Conservation (phyloP, 2,113 vertebrate genomes). For the Passer montanus region DNA sequence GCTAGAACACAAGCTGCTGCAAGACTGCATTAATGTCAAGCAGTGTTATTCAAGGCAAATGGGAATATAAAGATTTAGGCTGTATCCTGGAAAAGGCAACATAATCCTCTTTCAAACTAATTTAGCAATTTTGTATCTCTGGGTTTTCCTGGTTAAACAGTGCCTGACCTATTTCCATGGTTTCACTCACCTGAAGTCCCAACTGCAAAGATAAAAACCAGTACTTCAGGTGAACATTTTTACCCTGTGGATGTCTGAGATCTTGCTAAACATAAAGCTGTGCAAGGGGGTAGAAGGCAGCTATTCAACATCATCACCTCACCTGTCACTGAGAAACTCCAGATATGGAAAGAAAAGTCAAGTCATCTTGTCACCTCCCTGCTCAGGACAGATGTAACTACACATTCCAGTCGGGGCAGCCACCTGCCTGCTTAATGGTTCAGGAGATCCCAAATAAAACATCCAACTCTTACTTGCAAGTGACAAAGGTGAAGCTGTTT, state of each 20-base stretch:
- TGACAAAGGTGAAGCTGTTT: not conserved
- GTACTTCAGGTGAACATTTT: not conserved
- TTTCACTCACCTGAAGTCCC: not conserved
- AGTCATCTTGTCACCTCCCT: not conserved
- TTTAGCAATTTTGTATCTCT: not conserved
- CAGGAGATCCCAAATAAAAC: not conserved
- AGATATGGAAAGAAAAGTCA: not conserved
- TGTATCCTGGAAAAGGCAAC: slow-evolving; percentile 29
- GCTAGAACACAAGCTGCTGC: slow-evolving; percentile 33
- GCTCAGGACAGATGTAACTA: not conserved
- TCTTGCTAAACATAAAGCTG: not conserved
- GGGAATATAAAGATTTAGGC: slow-evolving; percentile 33
- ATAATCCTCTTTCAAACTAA: slow-evolving; percentile 36
- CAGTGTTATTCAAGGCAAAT: slow-evolving; percentile 34
- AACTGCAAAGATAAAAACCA: not conserved
- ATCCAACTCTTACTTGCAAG: not conserved
- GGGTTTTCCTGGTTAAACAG: not conserved
- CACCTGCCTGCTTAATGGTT: not conserved
- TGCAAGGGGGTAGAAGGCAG: not conserved
- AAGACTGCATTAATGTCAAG: slow-evolving; percentile 50
- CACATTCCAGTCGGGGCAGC: not conserved
- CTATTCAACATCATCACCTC: not conserved
- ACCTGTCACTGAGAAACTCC: not conserved
- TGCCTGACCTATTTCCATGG: not conserved
- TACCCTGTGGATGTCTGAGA: not conserved